These are phyloP conservation scores for Xestia ashworthii DNA, from an alignment of 2,888 invertebrate genomes.

Conservation along the genomic window DNA sequence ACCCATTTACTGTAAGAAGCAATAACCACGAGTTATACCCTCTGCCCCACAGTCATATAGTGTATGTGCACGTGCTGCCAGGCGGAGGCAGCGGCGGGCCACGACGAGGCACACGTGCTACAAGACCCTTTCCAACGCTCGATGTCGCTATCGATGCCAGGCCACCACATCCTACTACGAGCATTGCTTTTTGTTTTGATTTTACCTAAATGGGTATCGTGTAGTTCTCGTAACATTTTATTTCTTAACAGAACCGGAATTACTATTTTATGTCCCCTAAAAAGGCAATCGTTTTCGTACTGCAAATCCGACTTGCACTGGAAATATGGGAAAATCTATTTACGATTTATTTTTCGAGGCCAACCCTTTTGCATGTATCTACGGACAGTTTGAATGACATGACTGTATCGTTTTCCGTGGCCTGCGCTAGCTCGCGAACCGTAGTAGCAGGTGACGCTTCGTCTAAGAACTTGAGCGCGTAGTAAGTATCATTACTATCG, in stretches of 20 bases:
- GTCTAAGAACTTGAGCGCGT: conserved; percentile 1
- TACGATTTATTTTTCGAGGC: background rate
- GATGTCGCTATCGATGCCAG: no score
- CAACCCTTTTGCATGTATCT: background rate
- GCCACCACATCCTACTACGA: no score
- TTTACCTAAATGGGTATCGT: background rate
- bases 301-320: no score
- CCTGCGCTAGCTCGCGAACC: background rate
- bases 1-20: conserved; percentile 2
- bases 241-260: background rate
- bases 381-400: background rate
- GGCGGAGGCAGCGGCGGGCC: no score
- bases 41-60: conserved; percentile 16
- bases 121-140: no score
- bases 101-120: no score
- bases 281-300: no score
- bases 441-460: conserved; percentile 4
- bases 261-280: no score
- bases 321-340: background rate
- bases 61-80: conserved; percentile 7
- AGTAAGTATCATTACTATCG: background rate
- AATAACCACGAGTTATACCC: conserved; percentile 15
- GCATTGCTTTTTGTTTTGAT: no score
- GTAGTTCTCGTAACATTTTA: conserved; percentile 12
- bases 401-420: background rate